Percentiles rank a stretch among this genome's conserved stretches.
Conservation (phyloP, 2,113 vertebrate genomes). For the Rhombomys opimus region DNA sequence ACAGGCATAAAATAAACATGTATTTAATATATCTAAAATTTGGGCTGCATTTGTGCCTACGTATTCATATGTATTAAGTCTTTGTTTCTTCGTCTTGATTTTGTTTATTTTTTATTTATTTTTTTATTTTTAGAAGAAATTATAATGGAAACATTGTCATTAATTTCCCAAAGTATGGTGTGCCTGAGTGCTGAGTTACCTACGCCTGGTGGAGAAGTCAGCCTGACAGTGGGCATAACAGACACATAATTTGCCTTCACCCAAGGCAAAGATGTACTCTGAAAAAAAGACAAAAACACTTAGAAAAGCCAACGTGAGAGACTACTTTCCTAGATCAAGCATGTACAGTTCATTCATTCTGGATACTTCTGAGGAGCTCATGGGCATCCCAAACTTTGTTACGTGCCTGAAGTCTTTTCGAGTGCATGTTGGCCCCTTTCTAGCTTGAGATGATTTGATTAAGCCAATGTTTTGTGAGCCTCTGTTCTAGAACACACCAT, state of each 20-base stretch:
- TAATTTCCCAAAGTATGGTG: background rate
- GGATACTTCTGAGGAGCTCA: background rate
- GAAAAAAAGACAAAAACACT: background rate
- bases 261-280: background rate
- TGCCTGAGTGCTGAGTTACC: background rate
- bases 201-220: background rate
- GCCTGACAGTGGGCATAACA: background rate
- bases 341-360: background rate
- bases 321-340: background rate
- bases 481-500: background rate
- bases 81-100: background rate
- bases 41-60: background rate
- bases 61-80: background rate
- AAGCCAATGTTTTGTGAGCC: background rate
- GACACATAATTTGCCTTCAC: background rate
- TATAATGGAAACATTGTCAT: background rate
- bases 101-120: background rate
- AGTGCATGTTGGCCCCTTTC: background rate
- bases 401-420: background rate
- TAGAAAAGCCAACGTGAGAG: background rate
- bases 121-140: background rate
- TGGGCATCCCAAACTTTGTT: background rate
- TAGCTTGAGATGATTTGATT: background rate
- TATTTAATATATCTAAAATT: background rate
- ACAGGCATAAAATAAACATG: background rate